phyloP scores from a whole-genome alignment of 2,888 invertebrate species.

The Ophonus ardosiacus region DNA sequence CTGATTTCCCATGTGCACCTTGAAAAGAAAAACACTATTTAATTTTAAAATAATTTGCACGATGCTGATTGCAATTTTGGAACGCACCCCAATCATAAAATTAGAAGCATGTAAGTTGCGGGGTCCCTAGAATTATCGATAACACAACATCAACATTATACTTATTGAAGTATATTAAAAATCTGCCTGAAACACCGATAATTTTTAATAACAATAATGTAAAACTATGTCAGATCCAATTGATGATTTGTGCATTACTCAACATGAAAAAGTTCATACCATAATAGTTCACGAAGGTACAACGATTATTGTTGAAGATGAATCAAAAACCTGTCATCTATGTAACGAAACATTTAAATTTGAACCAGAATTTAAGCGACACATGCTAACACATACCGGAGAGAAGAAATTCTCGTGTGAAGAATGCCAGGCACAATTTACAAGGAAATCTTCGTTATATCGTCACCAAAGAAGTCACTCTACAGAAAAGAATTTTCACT shows the following conservation, averaged over 20 bases:
- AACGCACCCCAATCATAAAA: no score
- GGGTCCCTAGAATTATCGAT: no score
- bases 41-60: no score
- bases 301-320: not conserved
- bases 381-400: conserved; percentile 7
- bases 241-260: not conserved
- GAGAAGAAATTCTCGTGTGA: conserved; percentile 15
- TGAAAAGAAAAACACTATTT: no score
- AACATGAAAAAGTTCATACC: not conserved
- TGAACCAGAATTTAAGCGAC: conserved; percentile 5
- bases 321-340: conserved; percentile 26
- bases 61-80: no score
- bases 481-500: not conserved
- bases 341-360: conserved; percentile 1
- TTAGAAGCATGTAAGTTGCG: no score
- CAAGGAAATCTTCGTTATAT: conserved; percentile 22
- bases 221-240: not conserved
- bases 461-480: not conserved
- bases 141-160: no score
- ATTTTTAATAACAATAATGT: not conserved
- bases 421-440: conserved; percentile 12
- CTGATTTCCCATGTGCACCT: no score
- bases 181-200: no score
- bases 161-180: no score
- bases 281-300: not conserved